Evolutionary conservation across 2,888 invertebrate species (phyloP).

Genomic region (Chrysomela aeneicollis): DNA sequence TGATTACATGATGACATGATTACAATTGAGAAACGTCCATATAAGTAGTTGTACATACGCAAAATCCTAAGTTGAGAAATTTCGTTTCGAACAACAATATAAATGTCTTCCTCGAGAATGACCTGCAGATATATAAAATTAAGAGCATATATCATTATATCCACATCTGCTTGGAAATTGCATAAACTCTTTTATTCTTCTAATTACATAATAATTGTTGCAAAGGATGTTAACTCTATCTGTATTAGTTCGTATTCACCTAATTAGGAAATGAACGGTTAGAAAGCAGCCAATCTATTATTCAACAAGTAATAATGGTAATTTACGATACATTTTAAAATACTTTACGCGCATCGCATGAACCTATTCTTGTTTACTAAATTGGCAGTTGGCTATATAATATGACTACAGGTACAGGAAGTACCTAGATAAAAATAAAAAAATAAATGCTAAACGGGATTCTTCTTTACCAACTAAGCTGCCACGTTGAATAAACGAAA

Average conservation of each 20-base stretch:
- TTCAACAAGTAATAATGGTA: conserved; percentile 2
- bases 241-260: conserved; percentile 5
- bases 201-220: conserved; percentile 5
- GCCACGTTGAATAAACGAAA: not conserved
- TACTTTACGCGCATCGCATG: conserved; percentile 1
- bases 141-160: not conserved
- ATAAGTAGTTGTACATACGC: no score
- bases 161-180: not conserved
- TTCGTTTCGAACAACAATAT: no score
- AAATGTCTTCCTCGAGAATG: no score
- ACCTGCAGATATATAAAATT: no score
- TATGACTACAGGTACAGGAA: not conserved
- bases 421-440: not conserved
- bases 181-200: conserved; percentile 1
- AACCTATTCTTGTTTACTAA: not conserved
- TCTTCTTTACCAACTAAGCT: not conserved
- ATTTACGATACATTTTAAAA: conserved; percentile 1
- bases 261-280: conserved; percentile 1
- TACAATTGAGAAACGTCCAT: no score
- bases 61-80: no score
- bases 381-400: not conserved
- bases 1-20: no score
- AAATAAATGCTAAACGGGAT: not conserved
- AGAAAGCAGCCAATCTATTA: conserved; percentile 5
- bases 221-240: conserved; percentile 5